Base-by-base conservation (phyloP, 2,888 invertebrate genomes). In the Nymphalis polychloros region DNA sequence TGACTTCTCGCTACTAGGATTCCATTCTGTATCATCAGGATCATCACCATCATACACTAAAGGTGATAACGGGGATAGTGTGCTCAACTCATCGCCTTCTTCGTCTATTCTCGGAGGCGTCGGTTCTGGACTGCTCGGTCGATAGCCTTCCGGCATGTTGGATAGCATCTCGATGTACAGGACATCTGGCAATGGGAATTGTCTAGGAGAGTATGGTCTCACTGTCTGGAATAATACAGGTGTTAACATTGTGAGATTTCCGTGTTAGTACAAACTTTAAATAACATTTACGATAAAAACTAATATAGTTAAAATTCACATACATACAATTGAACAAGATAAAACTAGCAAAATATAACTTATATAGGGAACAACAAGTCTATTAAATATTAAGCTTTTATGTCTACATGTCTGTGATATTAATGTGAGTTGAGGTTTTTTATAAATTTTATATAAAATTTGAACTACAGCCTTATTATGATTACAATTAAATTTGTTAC, bases 1-100 rank as follows among this genome's bases (percentile, higher is more conserved):
- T 0, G 70, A 59, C 46, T 82, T 85, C 65, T 87, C 93, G 1
- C 83, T 83, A 63, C 87, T 79, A 5, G 92, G 94, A 23, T 94
- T 95, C 97, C 97, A 97, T 82, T 97, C 97, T 8, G 95, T 95
- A 90, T 97, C 97, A 83, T 97, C 96, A 35, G 97, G 97, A 87
- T 97, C 97, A 82, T 97, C 97, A 76, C 96, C 96, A 73, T 96
- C 96, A 88, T 89, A 88, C 20, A 81, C 73, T 2, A 81, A 66
- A 0, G 84, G 82, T 0, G 91, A 86, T 49, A 85, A 59, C 0
- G 88, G 84, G 1, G 89, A 89, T 63, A 88, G 72, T 23, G 84
- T 70, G 77, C 87, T 81, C 72, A 81, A 74, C 8, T 75, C 75
- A 17, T 82, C 82, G 67, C 73, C 66, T 20, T 76, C 78, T 3